Conservation (phyloP, 2,113 vertebrate genomes). For the Junco hyemalis region DNA sequence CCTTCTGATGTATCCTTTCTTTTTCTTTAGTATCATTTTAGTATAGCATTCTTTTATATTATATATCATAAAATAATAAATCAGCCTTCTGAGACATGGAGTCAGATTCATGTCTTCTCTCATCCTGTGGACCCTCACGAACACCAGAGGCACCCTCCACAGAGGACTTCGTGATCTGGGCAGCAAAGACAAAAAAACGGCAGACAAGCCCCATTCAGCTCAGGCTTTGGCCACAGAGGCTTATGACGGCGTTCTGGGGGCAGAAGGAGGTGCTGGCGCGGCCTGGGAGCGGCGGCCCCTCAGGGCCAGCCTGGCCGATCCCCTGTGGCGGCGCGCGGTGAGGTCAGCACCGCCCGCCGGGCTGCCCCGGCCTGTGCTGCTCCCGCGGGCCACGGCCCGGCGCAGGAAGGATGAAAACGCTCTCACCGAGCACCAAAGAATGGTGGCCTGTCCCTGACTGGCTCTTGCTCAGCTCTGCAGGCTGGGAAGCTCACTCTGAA, state of each 20-base stretch:
- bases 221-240: fast-evolving
- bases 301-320: fast-evolving
- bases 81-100: too few species aligned
- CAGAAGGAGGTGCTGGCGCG: not conserved
- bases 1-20: too few species aligned
- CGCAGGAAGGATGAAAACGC: too few species aligned
- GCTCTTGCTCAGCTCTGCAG: not conserved
- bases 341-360: not conserved
- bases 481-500: not conserved
- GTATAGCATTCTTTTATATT: too few species aligned
- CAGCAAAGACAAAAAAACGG: not conserved
- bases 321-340: fast-evolving
- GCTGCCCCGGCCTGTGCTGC: fast-evolving
- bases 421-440: not conserved
- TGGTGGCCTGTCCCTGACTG: fast-evolving
- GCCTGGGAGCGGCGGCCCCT: not conserved
- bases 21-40: too few species aligned
- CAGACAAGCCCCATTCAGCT: not conserved
- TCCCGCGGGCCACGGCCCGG: fast-evolving
- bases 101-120: too few species aligned
- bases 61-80: too few species aligned
- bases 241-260: not conserved
- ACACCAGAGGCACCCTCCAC: too few species aligned
- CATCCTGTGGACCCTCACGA: too few species aligned
- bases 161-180: not conserved